A percentile compares a stretch with the other conserved stretches of the same genome.
phyloP scores from a whole-genome alignment of 1,140 invertebrate genomes.

The Diprion similis region DNA sequence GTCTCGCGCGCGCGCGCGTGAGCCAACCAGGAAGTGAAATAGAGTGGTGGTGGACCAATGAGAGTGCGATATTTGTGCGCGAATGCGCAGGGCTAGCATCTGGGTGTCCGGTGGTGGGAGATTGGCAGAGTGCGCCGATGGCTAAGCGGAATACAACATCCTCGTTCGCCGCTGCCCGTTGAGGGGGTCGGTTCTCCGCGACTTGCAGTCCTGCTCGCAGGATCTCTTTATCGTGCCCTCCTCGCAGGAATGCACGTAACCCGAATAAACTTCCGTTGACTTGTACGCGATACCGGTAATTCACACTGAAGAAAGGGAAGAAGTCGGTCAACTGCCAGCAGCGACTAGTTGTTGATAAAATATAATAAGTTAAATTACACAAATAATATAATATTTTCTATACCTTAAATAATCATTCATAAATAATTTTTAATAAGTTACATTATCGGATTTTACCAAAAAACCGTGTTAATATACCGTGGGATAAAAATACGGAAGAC shows the following conservation, averaged over 20 bases:
- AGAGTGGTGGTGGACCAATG: neutral
- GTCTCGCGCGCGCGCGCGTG: slow-evolving; percentile 8
- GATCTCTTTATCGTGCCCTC: neutral
- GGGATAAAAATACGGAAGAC: too few species aligned
- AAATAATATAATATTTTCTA: too few species aligned
- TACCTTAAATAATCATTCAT: too few species aligned
- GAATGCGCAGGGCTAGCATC: neutral
- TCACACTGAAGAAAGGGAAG: slow-evolving; percentile 19
- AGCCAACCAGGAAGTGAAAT: slow-evolving; percentile 8
- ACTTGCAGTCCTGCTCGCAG: slow-evolving; percentile 10
- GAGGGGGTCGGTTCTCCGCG: slow-evolving; percentile 44
- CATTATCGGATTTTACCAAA: too few species aligned
- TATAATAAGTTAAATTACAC: too few species aligned
- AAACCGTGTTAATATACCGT: too few species aligned
- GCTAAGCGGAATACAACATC: slow-evolving; percentile 45
- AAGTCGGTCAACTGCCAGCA: too few species aligned
- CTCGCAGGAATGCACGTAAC: neutral
- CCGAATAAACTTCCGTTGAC: slow-evolving; percentile 7
- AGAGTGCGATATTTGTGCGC: slow-evolving; percentile 1
- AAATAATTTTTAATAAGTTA: too few species aligned
- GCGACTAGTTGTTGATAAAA: too few species aligned
- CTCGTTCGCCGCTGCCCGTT: slow-evolving; percentile 54
- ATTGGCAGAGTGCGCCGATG: slow-evolving; percentile 45
- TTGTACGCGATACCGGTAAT: slow-evolving; percentile 18
- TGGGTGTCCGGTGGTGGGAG: slow-evolving; percentile 40